Evolutionary conservation across 2,888 invertebrate genomes (phyloP), one percentile per base, ranked within the genome.

Genomic region (Tolmerus cingulatus): DNA sequence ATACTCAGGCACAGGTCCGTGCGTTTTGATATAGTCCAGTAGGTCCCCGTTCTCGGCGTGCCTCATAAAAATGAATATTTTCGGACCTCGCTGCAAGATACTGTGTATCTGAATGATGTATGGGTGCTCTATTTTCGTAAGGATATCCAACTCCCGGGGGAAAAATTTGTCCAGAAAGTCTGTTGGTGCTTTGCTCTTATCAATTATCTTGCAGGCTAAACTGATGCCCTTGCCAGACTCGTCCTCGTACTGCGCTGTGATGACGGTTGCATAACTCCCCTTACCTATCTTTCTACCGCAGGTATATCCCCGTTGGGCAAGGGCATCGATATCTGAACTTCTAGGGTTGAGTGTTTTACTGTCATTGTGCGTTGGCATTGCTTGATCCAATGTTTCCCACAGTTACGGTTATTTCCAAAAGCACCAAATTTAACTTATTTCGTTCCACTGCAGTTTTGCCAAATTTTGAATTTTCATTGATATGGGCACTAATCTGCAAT

Each of bases 131-230:
- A 98, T 96, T 92, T 96, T 96, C 37, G 96, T 97, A 88, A 98
- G 93, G 90, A 98, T 97, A 90, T 98, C 97, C 89, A 98, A 94
- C 93, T 98, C 98, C 88, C 98, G 95, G 40, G 98, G 98, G 90
- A 98, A 97, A 93, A 98, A 98, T 93, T 97, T 97, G 89, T 96
- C 96, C 90, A 97, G 94, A 93, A 98, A 98, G 93, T 98, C 98
- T 88, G 94, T 94, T 9, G 97, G 97, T 77, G 97, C 97, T 92
- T 97, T 97, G 90, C 96, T 95, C 91, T 97, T 97, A 91, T 98
- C 97, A 91, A 98, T 97, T 91, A 98, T 97, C 93, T 98, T 98
- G 92, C 97, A 97, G 34, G 97, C 97, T 87, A 97, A 94, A 90
- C 95, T 95, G 93, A 96, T 95, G 9, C 90, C 90, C 46, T 91